A percentile compares a stretch with the other conserved stretches of the same genome.
These are phyloP conservation scores for Trachops cirrhosus DNA, from an alignment of 2,797 vertebrate species.

Conservation along the genomic window DNA sequence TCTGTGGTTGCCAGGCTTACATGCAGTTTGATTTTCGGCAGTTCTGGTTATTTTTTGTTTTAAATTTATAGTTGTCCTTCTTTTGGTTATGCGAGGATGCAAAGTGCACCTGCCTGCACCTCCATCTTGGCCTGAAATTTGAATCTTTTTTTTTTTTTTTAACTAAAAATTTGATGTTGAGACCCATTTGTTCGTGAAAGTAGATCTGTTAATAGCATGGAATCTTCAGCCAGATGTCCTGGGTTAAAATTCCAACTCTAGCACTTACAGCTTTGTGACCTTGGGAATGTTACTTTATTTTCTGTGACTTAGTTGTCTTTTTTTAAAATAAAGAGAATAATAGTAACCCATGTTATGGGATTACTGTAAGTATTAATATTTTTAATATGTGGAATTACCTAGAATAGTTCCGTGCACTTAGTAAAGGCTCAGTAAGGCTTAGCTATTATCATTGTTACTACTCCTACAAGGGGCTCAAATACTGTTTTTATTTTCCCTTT, in stretches of 20 bases:
- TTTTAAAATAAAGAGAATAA: background rate
- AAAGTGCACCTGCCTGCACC: too few relatives aligned
- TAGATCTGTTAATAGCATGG: background rate
- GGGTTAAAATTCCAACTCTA: background rate
- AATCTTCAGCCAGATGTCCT: background rate
- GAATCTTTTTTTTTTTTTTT: background rate
- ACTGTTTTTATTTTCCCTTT: background rate
- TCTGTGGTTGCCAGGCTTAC: too few relatives aligned
- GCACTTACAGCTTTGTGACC: background rate
- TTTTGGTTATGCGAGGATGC: too few relatives aligned
- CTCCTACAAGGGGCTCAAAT: background rate
- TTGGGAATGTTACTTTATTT: slow-evolving; percentile 19
- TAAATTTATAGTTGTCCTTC: too few relatives aligned
- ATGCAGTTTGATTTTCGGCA: too few relatives aligned
- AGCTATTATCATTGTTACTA: background rate
- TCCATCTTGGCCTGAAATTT: too few relatives aligned
- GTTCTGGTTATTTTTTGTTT: too few relatives aligned
- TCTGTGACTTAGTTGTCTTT: background rate
- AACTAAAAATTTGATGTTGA: background rate
- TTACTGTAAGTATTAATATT: background rate
- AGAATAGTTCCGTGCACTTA: background rate
- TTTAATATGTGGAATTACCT: slow-evolving; percentile 27
- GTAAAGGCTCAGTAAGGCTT: background rate
- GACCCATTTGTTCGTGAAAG: slow-evolving; percentile 15
- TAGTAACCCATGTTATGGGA: background rate